Percentiles rank a stretch among this genome's conserved stretches.
Conservation (phyloP, 2,888 invertebrate species). For the Julus scandinavius region DNA sequence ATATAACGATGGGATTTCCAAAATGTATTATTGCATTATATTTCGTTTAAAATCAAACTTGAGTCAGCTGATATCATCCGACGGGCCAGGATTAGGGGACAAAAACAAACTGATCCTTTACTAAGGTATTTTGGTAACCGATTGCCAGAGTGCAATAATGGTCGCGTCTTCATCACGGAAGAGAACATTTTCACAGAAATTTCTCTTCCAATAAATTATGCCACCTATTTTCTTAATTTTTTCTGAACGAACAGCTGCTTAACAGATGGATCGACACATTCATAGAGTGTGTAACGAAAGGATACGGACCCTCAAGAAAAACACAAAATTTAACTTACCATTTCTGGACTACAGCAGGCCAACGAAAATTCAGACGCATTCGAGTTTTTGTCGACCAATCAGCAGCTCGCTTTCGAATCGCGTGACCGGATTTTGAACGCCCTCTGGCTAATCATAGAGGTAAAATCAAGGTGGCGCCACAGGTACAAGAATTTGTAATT, state of each 20-base stretch:
- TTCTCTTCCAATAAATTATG: not conserved
- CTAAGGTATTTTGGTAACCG: not conserved
- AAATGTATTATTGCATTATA: not conserved
- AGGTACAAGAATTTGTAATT: not conserved
- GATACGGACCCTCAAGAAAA: not conserved
- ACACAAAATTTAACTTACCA: not conserved
- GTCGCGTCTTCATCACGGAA: not conserved
- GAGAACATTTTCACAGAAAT: not conserved
- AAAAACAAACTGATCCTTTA: not conserved
- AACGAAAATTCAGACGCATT: conserved; percentile 22
- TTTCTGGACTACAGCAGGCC: conserved; percentile 38
- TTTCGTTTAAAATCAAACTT: not conserved
- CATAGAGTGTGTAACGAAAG: not conserved
- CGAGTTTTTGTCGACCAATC: not conserved
- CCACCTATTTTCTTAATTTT: not conserved
- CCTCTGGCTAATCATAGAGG: not conserved
- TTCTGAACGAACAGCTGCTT: not conserved
- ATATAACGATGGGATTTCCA: not conserved
- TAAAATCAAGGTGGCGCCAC: not conserved
- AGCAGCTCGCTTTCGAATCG: not conserved
- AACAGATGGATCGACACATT: not conserved
- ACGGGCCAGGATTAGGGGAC: not conserved
- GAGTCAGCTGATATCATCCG: not conserved
- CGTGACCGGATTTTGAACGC: not conserved
- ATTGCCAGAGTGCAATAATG: not conserved